phyloP scores from a whole-genome alignment of 2,797 vertebrate species.

The Pyrocephalus nanus region DNA sequence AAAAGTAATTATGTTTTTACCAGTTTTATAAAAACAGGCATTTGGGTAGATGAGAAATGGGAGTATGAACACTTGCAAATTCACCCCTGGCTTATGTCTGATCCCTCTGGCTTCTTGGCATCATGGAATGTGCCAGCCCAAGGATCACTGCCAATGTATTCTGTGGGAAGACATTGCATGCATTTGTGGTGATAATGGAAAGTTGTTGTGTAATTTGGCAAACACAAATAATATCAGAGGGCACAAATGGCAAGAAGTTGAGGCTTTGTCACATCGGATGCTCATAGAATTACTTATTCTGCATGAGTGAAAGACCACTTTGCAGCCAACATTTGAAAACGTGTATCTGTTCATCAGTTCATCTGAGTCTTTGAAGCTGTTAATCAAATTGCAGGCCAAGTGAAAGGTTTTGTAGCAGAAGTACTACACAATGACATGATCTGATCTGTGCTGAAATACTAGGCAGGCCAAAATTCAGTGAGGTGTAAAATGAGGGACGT shows the following conservation, averaged over 20 bases:
- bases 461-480: background rate
- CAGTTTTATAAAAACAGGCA: constrained; percentile 27
- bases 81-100: constrained; percentile 21
- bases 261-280: background rate
- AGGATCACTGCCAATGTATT: background rate
- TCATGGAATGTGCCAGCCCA: background rate
- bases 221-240: background rate
- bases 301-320: background rate
- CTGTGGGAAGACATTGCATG: background rate
- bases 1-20: constrained; percentile 47
- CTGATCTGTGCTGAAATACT: background rate
- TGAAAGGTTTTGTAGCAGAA: background rate
- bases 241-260: background rate
- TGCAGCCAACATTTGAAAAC: background rate
- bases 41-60: background rate
- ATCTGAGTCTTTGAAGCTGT: background rate
- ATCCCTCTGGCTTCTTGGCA: constrained; percentile 40
- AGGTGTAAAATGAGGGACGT: background rate
- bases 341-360: background rate
- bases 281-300: background rate
- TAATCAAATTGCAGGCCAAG: background rate
- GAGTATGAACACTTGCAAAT: constrained; percentile 7
- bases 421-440: background rate
- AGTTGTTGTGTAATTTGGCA: constrained; percentile 8
- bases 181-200: constrained; percentile 10